These are phyloP conservation scores for Gymnarchus niloticus DNA, from an alignment of 2,113 vertebrate species.

Conservation along the genomic window DNA sequence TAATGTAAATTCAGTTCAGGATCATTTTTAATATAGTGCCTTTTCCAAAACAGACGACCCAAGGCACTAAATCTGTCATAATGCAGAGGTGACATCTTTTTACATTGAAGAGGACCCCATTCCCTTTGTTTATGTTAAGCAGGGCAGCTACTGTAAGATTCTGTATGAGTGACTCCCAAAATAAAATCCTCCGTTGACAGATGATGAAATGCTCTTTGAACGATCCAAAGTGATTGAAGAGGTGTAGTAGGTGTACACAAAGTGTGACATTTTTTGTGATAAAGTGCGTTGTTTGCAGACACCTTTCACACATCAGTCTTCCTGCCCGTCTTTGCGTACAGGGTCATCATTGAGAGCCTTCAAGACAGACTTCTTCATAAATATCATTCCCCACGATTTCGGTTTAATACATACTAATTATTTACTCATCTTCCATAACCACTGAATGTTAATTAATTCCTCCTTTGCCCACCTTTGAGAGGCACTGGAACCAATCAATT, in stretches of 20 bases:
- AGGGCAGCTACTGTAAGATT: background rate
- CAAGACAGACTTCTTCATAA: too few relatives aligned
- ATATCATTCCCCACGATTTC: background rate
- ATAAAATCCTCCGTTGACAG: background rate
- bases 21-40: too few relatives aligned
- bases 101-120: background rate
- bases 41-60: too few relatives aligned
- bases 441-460: background rate
- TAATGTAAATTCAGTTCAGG: too few relatives aligned
- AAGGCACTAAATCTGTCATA: too few relatives aligned
- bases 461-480: background rate
- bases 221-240: background rate
- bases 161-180: background rate
- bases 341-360: background rate
- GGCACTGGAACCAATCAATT: slow-evolving; percentile 7
- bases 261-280: background rate
- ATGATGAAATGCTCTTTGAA: background rate
- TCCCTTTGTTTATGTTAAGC: background rate
- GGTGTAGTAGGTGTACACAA: background rate
- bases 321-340: background rate
- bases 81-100: background rate
- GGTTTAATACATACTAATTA: background rate
- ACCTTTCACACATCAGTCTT: too few relatives aligned
- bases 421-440: slow-evolving; percentile 1
- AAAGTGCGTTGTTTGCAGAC: background rate